Conservation (phyloP, 2,888 invertebrate species). For the Andrena dorsata region DNA sequence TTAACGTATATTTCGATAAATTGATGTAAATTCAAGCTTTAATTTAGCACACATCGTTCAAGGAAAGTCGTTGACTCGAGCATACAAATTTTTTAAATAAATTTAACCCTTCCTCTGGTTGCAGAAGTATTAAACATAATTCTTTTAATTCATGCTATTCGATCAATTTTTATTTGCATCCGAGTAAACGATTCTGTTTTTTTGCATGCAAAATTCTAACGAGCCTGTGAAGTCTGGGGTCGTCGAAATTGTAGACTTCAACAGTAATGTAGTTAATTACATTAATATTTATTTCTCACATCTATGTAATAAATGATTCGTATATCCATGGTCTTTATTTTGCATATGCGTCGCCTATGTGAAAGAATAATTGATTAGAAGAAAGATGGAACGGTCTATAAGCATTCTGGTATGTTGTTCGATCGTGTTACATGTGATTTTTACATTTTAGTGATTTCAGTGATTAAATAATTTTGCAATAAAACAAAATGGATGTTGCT, state of each 20-base stretch:
- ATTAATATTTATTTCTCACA: neutral
- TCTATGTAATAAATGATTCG: neutral
- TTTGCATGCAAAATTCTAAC: neutral
- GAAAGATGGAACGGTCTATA: neutral
- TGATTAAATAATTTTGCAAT: constrained; percentile 75
- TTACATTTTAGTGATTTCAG: constrained; percentile 76
- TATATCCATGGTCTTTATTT: neutral
- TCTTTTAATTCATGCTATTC: constrained; percentile 14
- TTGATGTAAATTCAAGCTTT: neutral
- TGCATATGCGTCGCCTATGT: neutral
- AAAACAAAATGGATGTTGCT: constrained; percentile 79
- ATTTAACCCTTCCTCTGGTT: neutral
- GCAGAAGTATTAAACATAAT: neutral
- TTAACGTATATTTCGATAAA: constrained; percentile 19
- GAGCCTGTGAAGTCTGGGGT: neutral
- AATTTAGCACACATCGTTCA: neutral
- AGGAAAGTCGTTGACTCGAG: neutral
- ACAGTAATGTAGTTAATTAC: constrained; percentile 1
- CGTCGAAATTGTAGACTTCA: neutral
- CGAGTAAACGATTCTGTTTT: neutral
- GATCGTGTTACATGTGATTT: constrained; percentile 22
- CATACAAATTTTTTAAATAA: neutral
- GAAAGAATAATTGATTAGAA: neutral
- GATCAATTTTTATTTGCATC: neutral
- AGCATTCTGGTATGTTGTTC: neutral